These are phyloP conservation scores for Megamerina dolium DNA, from an alignment of 2,888 invertebrate species.

Conservation along the genomic window DNA sequence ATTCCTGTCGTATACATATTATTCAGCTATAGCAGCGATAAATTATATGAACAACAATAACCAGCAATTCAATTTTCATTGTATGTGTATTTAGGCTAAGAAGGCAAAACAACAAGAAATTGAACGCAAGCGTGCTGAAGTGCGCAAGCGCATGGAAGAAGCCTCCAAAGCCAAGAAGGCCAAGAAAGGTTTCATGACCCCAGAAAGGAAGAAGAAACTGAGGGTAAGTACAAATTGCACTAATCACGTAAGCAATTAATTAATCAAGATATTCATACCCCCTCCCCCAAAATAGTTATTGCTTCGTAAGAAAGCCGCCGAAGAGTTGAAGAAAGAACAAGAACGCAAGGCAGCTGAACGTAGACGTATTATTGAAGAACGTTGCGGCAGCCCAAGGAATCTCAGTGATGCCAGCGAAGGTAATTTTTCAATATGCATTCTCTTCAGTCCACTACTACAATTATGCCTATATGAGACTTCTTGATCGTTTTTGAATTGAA, in stretches of 20 bases:
- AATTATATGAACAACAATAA: no score
- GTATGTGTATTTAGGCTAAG: no score
- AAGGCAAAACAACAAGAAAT: slow-evolving; percentile 97
- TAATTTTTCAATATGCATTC: slow-evolving; percentile 48
- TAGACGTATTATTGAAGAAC: slow-evolving; percentile 92
- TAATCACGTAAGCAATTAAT: not conserved
- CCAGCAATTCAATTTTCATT: no score
- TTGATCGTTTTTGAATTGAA: no score
- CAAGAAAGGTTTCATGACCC: slow-evolving; percentile 99
- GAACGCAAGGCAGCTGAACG: slow-evolving; percentile 97
- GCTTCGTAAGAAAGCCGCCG: slow-evolving; percentile 99
- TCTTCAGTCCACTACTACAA: no score
- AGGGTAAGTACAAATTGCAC: slow-evolving; percentile 75
- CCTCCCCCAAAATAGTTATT: slow-evolving; percentile 63
- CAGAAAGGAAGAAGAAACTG: slow-evolving; percentile 99
- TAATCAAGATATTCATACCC: not conserved
- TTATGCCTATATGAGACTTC: no score
- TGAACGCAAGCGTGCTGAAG: slow-evolving; percentile 98
- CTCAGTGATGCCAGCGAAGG: slow-evolving; percentile 92
- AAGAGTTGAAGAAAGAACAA: slow-evolving; percentile 99
- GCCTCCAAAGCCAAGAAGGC: slow-evolving; percentile 98
- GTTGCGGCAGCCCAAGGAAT: slow-evolving; percentile 88
- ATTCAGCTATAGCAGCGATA: no score
- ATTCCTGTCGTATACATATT: no score
- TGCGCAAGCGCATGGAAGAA: slow-evolving; percentile 97